Evolutionary conservation across 2,113 vertebrate genomes (phyloP).

Genomic region (Neogale vison): DNA sequence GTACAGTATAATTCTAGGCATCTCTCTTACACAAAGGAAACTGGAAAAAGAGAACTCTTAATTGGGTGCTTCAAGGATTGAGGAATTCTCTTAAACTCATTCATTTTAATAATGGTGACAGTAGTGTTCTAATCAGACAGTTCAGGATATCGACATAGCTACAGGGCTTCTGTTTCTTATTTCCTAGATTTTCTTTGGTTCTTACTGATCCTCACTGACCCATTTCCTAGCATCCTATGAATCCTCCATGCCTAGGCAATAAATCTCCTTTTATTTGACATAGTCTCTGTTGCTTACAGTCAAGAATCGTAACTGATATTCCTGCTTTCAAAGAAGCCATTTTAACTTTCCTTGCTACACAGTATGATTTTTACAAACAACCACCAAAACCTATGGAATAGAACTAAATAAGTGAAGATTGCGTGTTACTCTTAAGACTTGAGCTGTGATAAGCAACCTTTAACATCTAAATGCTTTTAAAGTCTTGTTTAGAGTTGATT

Average conservation of each 20-base stretch:
- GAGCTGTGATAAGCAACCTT: conserved; percentile 49
- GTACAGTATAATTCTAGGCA: neutral
- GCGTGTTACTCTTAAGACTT: neutral
- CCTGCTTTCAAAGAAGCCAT: neutral
- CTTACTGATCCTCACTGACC: neutral
- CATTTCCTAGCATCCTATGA: neutral
- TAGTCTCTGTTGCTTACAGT: neutral
- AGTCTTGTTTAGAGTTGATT: conserved; percentile 46
- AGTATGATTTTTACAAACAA: conserved; percentile 30
- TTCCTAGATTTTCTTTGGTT: neutral
- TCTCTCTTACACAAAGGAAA: neutral
- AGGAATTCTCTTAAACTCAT: neutral
- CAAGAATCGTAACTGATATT: neutral
- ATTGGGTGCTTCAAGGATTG: neutral
- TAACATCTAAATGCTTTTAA: conserved; percentile 57
- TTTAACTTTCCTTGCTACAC: conserved; percentile 5
- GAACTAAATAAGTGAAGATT: conserved; percentile 1
- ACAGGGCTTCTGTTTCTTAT: neutral
- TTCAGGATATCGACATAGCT: neutral
- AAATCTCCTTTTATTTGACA: neutral
- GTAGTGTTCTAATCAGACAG: neutral
- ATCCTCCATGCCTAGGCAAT: neutral
- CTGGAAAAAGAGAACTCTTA: neutral
- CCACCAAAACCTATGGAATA: neutral
- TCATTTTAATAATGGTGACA: neutral